Evolutionary conservation across 1,140 invertebrate genomes (phyloP).

Genomic region (Aricia agestis): DNA sequence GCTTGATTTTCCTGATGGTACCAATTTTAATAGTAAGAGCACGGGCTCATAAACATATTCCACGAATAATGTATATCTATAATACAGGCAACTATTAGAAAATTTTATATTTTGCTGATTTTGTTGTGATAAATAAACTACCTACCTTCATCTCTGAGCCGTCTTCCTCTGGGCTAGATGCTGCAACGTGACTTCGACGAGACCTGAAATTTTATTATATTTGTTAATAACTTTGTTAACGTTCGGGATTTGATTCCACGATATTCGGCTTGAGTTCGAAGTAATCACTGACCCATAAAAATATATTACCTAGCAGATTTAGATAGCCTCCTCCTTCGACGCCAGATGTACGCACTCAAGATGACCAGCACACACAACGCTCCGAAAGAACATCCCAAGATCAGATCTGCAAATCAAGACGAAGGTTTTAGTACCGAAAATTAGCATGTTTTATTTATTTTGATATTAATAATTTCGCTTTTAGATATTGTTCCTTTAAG

Average conservation of each 20-base stretch:
- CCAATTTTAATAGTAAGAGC: too few species aligned
- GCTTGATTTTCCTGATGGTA: too few species aligned
- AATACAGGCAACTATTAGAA: too few species aligned
- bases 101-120: too few species aligned
- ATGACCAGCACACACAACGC: constrained; percentile 31
- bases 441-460: not conserved
- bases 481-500: too few species aligned
- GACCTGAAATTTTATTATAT: constrained; percentile 26
- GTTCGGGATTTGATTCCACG: too few species aligned
- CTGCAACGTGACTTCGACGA: constrained; percentile 31
- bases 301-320: constrained; percentile 19
- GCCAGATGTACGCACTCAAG: constrained; percentile 39
- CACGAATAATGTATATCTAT: too few species aligned
- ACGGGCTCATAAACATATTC: too few species aligned
- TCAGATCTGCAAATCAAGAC: constrained; percentile 39
- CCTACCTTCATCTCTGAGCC: constrained; percentile 56
- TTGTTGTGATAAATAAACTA: not conserved
- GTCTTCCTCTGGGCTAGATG: constrained; percentile 39
- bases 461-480: too few species aligned
- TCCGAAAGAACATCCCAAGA: constrained; percentile 29
- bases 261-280: too few species aligned
- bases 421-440: not conserved
- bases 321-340: constrained; percentile 30
- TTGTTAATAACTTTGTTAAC: too few species aligned
- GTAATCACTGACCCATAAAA: too few species aligned